Conservation (phyloP, 2,888 invertebrate species). For the Lissonota sp. region DNA sequence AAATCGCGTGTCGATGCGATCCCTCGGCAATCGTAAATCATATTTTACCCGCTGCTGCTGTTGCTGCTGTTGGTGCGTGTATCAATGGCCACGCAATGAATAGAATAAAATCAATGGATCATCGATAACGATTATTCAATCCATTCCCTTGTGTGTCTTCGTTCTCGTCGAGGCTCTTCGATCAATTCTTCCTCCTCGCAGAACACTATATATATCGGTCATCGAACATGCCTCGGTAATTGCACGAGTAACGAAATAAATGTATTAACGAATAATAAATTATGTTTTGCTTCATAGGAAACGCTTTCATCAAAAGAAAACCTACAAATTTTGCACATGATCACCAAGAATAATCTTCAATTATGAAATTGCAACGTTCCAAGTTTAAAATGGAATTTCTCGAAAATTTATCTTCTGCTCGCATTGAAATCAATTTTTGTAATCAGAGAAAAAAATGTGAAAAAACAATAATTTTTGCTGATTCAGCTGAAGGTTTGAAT, state of each 20-base stretch:
- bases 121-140: conserved; percentile 58
- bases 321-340: too few relatives aligned
- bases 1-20: conserved; percentile 56
- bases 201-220: conserved; percentile 8
- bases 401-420: too few relatives aligned
- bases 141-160: conserved; percentile 7
- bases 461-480: too few relatives aligned
- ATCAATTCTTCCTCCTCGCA: conserved; percentile 22
- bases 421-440: too few relatives aligned
- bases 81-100: conserved; percentile 56
- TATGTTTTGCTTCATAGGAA: too few relatives aligned
- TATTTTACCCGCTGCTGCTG: conserved; percentile 33
- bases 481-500: too few relatives aligned
- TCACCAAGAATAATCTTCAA: too few relatives aligned
- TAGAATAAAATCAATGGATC: conserved; percentile 62
- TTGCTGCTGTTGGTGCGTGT: conserved; percentile 38
- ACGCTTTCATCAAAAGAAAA: too few relatives aligned
- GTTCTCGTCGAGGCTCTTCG: background rate
- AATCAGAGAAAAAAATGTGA: too few relatives aligned
- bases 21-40: conserved; percentile 59
- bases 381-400: too few relatives aligned
- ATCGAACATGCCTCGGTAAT: conserved; percentile 29
- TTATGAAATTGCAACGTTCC: too few relatives aligned
- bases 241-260: conserved; percentile 7
- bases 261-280: too few relatives aligned